Conservation (phyloP, 2,888 invertebrate species). For the Myathropa florea region DNA sequence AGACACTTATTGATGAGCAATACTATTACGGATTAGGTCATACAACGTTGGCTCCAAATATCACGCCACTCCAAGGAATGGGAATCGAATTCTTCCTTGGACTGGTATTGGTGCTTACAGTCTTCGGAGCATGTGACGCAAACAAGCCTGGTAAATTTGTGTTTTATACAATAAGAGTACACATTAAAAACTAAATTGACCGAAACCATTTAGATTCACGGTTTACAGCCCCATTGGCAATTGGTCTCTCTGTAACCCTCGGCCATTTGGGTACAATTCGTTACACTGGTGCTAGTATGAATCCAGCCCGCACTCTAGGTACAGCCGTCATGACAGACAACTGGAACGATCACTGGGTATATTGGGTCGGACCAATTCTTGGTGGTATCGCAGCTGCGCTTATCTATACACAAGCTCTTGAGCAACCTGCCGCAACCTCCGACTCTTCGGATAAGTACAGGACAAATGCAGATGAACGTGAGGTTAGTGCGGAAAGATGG, state of each 20-base stretch:
- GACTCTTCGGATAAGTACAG: conserved; percentile 79
- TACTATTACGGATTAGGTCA: conserved; percentile 86
- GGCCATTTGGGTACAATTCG: conserved; percentile 93
- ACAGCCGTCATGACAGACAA: conserved; percentile 89
- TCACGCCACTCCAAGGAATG: conserved; percentile 89
- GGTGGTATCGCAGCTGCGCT: conserved; percentile 90
- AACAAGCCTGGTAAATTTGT: conserved; percentile 77
- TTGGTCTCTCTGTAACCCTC: conserved; percentile 92
- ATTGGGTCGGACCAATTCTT: conserved; percentile 93
- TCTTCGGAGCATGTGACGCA: conserved; percentile 88
- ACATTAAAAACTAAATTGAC: background rate
- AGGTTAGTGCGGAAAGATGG: conserved; percentile 81
- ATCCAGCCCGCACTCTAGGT: conserved; percentile 94
- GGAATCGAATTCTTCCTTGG: conserved; percentile 95
- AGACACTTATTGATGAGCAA: conserved; percentile 86
- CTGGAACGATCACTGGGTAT: conserved; percentile 93
- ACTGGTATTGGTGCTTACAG: conserved; percentile 92
- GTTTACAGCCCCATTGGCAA: conserved; percentile 91
- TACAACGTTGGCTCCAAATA: conserved; percentile 84
- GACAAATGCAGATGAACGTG: conserved; percentile 84
- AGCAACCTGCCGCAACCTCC: conserved; percentile 74
- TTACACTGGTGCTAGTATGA: conserved; percentile 95
- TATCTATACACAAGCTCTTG: conserved; percentile 83
- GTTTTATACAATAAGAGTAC: background rate
- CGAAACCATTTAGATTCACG: conserved; percentile 83